Conservation (phyloP, 2,888 invertebrate genomes). For the Dasypolia templi region DNA sequence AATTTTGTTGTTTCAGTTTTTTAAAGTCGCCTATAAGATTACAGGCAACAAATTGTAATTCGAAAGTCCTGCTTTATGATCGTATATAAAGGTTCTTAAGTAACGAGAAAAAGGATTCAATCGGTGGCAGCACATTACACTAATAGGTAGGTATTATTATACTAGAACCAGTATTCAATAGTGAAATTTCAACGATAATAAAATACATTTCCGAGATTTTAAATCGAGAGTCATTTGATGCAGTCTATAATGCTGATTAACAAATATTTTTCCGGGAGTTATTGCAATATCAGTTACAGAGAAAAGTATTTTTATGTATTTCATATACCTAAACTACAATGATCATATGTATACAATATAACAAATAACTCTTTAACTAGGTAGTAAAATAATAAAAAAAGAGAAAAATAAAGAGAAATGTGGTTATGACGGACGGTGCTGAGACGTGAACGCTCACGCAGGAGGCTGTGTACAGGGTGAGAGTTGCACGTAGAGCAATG, state of each 20-base stretch:
- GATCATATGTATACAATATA: not conserved
- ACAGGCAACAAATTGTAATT: not conserved
- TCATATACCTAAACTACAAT: not conserved
- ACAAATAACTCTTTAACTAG: not conserved
- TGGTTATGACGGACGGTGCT: no score
- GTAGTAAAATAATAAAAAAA: no score
- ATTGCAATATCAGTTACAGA: not conserved
- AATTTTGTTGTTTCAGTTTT: not conserved
- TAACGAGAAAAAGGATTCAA: not conserved
- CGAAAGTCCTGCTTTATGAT: not conserved
- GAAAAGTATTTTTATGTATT: not conserved
- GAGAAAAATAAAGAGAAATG: not conserved
- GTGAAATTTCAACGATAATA: not conserved
- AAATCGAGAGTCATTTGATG: not conserved
- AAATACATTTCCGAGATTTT: not conserved
- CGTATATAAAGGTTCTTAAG: not conserved
- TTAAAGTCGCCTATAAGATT: not conserved
- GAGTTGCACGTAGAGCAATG: no score
- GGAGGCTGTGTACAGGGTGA: no score
- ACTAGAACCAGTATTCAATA: no score
- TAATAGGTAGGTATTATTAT: no score
- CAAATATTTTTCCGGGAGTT: not conserved
- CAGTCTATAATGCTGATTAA: not conserved
- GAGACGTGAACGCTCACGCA: no score
- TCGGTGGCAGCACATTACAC: no score